Evolutionary conservation across 2,113 vertebrate species (phyloP).

Genomic region (Galbula dea): DNA sequence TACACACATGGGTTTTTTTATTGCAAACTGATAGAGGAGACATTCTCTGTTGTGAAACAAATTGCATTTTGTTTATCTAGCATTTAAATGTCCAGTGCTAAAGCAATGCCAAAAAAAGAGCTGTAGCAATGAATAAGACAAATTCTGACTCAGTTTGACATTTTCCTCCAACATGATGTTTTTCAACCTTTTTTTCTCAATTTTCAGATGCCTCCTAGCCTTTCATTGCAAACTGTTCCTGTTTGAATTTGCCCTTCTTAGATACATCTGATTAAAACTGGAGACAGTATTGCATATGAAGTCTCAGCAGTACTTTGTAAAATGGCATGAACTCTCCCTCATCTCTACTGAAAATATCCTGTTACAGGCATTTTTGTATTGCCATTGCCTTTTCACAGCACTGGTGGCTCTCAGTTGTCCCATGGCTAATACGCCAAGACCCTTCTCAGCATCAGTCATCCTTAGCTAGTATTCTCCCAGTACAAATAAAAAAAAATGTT

Average conservation of each 20-base stretch:
- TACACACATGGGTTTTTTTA: neutral
- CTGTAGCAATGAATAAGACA: neutral
- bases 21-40: neutral
- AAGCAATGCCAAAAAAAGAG: neutral
- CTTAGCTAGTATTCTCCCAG: slow-evolving; percentile 9
- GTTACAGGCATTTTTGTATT: neutral
- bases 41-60: neutral
- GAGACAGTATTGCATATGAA: neutral
- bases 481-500: neutral
- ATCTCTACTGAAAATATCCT: neutral
- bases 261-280: slow-evolving; percentile 15
- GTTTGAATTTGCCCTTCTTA: slow-evolving; percentile 4
- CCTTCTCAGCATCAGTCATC: neutral
- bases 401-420: neutral
- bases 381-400: neutral
- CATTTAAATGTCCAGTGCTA: neutral
- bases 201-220: neutral
- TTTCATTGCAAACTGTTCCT: neutral
- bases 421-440: neutral
- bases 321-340: neutral
- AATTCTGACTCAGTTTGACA: neutral
- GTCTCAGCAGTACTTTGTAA: neutral
- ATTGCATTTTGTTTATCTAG: slow-evolving; percentile 34
- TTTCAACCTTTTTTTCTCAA: neutral
- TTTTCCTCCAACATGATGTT: neutral